Evolutionary conservation across 2,797 vertebrate species (phyloP).

Genomic region (Galaxias olidus): DNA sequence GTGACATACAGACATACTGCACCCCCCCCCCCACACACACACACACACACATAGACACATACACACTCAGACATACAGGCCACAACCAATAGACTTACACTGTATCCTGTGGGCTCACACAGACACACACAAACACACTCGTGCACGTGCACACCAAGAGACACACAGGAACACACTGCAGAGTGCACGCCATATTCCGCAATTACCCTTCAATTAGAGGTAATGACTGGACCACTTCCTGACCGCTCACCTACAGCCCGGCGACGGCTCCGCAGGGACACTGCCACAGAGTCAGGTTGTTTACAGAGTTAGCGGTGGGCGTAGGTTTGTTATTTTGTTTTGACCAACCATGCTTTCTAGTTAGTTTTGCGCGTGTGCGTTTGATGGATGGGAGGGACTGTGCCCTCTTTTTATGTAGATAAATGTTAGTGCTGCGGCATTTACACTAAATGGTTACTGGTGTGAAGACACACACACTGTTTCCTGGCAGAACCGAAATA

Average conservation of each 20-base stretch:
- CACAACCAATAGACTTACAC: conserved; percentile 42
- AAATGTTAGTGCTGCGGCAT: conserved; percentile 74
- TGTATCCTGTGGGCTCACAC: neutral
- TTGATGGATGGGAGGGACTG: conserved; percentile 63
- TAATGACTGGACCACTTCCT: conserved; percentile 78
- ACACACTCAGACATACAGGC: conserved; percentile 41
- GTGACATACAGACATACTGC: neutral
- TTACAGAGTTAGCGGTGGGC: conserved; percentile 64
- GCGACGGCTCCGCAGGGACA: conserved; percentile 58
- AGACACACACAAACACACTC: conserved; percentile 4
- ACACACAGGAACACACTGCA: conserved; percentile 1
- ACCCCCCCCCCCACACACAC: neutral
- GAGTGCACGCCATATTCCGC: conserved; percentile 58
- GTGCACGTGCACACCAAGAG: too few species aligned
- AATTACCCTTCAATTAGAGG: conserved; percentile 77
- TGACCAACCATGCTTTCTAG: conserved; percentile 57
- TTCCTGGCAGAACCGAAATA: conserved; percentile 62
- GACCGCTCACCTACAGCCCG: conserved; percentile 74
- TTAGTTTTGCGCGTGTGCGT: conserved; percentile 53
- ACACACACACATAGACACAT: conserved; percentile 11
- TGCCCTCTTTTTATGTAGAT: conserved; percentile 64
- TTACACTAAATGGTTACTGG: conserved; percentile 60
- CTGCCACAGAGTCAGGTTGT: conserved; percentile 50
- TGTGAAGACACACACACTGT: conserved; percentile 40
- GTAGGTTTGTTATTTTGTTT: conserved; percentile 56